Conservation (phyloP, 1,140 invertebrate genomes). For the Asbolus verrucosus region DNA sequence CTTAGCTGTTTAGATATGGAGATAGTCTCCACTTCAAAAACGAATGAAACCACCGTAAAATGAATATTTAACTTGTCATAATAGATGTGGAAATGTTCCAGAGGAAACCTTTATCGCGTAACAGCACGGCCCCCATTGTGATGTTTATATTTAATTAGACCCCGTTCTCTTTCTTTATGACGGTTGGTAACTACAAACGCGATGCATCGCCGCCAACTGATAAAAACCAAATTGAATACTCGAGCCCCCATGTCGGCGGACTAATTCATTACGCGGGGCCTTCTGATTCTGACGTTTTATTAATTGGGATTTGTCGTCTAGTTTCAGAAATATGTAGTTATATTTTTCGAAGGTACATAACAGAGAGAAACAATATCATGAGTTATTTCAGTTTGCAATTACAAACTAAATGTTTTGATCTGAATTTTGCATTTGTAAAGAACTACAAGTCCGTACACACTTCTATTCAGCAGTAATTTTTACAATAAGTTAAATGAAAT, state of each 20-base stretch:
- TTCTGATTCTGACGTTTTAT: constrained; percentile 22
- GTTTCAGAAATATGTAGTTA: too few relatives aligned
- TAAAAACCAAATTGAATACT: constrained; percentile 26
- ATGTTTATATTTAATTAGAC: constrained; percentile 61
- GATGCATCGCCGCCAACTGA: constrained; percentile 32
- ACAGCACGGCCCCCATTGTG: constrained; percentile 53
- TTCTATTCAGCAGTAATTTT: too few relatives aligned
- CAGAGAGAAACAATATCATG: too few relatives aligned
- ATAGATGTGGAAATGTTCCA: constrained; percentile 56
- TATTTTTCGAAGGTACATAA: too few relatives aligned
- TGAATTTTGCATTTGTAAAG: too few relatives aligned
- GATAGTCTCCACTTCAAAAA: constrained; percentile 55
- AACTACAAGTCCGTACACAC: too few relatives aligned
- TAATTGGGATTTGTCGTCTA: constrained; percentile 23
- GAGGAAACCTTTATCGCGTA: constrained; percentile 49
- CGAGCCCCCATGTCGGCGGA: neutral
- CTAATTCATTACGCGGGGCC: constrained; percentile 8
- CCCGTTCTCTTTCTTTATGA: constrained; percentile 34
- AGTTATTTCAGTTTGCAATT: too few relatives aligned
- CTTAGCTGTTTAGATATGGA: constrained; percentile 51
- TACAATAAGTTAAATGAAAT: too few relatives aligned
- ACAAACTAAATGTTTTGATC: too few relatives aligned
- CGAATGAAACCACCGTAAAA: constrained; percentile 59
- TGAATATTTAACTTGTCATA: constrained; percentile 62
- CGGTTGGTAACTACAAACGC: constrained; percentile 35